Conservation (phyloP, 2,797 vertebrate species). For the Hippocampus kuda region DNA sequence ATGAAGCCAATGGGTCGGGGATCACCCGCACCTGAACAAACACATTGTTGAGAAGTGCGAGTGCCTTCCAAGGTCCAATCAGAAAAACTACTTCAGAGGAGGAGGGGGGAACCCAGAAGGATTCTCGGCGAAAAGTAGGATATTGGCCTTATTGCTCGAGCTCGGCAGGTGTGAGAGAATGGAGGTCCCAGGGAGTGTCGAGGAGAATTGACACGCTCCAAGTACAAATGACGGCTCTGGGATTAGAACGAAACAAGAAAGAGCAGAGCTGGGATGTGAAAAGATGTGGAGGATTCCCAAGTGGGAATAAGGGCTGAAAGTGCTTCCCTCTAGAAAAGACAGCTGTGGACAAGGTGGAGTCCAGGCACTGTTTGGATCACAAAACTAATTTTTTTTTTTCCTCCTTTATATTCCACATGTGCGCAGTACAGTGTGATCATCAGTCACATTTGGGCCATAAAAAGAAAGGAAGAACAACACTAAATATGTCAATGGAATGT, state of each 20-base stretch:
- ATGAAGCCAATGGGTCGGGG: conserved; percentile 62
- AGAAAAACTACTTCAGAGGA: conserved; percentile 18
- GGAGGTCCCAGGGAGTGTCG: conserved; percentile 31
- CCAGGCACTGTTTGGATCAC: background rate
- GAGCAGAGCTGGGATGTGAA: background rate
- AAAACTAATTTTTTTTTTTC: background rate
- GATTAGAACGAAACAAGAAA: background rate
- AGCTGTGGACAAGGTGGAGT: conserved; percentile 2
- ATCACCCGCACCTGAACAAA: conserved; percentile 82
- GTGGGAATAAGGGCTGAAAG: background rate
- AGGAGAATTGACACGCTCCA: conserved; percentile 17
- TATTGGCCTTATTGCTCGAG: conserved; percentile 33
- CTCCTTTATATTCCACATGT: background rate
- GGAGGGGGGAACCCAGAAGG: conserved; percentile 11
- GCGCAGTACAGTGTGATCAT: background rate
- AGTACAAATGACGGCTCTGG: conserved; percentile 15
- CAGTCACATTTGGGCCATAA: background rate
- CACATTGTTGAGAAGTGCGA: conserved; percentile 58
- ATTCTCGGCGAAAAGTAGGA: conserved; percentile 14
- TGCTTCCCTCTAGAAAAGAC: conserved; percentile 1
- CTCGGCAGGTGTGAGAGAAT: conserved; percentile 44
- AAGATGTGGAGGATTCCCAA: background rate
- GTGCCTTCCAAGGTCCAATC: conserved; percentile 29
- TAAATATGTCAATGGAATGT: background rate
- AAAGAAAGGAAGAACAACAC: background rate